Evolutionary conservation across 2,888 invertebrate genomes (phyloP).

Genomic region (Sinopyrophorus schimmeli): DNA sequence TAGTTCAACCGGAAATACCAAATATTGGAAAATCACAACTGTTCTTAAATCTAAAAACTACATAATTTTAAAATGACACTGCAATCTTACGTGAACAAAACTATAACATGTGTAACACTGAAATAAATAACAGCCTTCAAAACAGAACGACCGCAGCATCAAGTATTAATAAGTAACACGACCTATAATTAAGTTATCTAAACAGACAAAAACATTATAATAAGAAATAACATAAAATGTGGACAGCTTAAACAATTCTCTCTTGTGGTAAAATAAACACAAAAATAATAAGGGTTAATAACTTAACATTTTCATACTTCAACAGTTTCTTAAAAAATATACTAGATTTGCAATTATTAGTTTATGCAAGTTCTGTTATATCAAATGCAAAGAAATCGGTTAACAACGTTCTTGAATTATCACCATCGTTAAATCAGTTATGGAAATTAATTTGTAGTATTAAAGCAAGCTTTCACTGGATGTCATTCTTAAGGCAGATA

Average conservation of each 20-base stretch:
- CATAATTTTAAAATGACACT: constrained; percentile 22
- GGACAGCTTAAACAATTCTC: constrained; percentile 23
- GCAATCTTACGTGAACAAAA: constrained; percentile 22
- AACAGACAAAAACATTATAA: too few species aligned
- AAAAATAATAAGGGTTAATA: constrained; percentile 37
- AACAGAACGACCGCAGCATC: constrained; percentile 22
- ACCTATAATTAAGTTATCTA: constrained; percentile 13
- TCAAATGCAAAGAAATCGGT: constrained; percentile 27
- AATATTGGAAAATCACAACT: constrained; percentile 29
- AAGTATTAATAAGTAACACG: constrained; percentile 20
- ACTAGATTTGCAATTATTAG: constrained; percentile 21
- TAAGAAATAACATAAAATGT: constrained; percentile 14
- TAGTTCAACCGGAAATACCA: constrained; percentile 33
- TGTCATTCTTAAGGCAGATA: background rate
- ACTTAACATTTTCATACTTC: too few species aligned
- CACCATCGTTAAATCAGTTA: background rate
- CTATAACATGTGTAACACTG: constrained; percentile 28
- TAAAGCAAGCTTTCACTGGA: constrained; percentile 25
- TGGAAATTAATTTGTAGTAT: background rate
- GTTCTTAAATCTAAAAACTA: constrained; percentile 24
- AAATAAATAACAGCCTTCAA: constrained; percentile 33
- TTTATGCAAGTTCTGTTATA: constrained; percentile 19
- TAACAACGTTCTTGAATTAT: constrained; percentile 27
- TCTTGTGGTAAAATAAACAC: constrained; percentile 25
- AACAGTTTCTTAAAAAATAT: too few species aligned